Evolutionary conservation across 1,140 invertebrate genomes (phyloP).

Genomic region (Cydia strobilella): DNA sequence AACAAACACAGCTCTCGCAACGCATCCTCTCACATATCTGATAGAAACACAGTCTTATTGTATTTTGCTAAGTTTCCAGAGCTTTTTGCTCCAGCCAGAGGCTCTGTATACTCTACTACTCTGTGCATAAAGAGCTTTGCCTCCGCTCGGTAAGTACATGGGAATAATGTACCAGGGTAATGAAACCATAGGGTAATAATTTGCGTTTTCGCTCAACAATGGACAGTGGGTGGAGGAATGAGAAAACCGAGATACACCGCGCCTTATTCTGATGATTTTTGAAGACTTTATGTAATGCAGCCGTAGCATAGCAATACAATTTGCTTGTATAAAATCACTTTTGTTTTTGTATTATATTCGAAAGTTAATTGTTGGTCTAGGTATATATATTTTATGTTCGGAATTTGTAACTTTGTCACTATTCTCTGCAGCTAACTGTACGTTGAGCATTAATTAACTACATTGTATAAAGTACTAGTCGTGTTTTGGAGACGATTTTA

Average conservation of each 20-base stretch:
- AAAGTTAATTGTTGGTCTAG: no score
- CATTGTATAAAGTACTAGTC: not conserved
- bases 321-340: not conserved
- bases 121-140: no score
- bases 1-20: no score
- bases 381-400: no score
- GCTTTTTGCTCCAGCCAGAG: no score
- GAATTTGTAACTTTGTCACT: no score
- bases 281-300: not conserved
- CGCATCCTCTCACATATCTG: no score
- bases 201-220: slow-evolving; percentile 25
- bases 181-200: slow-evolving; percentile 31
- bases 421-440: no score
- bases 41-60: no score
- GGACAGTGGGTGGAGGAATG: not conserved
- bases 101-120: no score
- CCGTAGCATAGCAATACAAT: not conserved
- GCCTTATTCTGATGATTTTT: slow-evolving; percentile 17
- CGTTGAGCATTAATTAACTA: not conserved
- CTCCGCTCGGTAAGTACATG: not conserved
- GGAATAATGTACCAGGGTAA: not conserved
- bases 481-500: not conserved
- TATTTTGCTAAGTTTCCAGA: no score
- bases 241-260: slow-evolving; percentile 10
- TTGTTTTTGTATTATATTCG: no score